A percentile compares a stretch with the other conserved stretches of the same genome.
These are phyloP conservation scores for Hylaeus anthracinus DNA, from an alignment of 1,140 invertebrate genomes.

Conservation along the genomic window DNA sequence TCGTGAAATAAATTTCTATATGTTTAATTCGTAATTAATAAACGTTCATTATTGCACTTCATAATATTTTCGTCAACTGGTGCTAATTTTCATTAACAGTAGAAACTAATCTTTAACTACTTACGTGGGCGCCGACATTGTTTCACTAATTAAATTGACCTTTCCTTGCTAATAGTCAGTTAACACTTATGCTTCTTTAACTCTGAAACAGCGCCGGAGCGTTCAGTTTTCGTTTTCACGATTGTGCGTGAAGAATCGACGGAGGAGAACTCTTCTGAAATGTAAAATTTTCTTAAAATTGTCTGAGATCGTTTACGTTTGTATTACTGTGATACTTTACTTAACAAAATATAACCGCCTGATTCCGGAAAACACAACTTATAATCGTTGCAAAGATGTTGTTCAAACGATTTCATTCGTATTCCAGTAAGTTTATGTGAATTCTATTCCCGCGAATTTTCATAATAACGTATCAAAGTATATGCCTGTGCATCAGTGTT, in stretches of 20 bases:
- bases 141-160: slow-evolving; percentile 70
- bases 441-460: slow-evolving; percentile 8
- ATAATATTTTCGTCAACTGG: neutral
- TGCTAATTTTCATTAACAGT: slow-evolving; percentile 31
- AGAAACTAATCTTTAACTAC: slow-evolving; percentile 37
- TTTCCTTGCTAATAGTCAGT: slow-evolving; percentile 60
- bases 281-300: slow-evolving; percentile 19
- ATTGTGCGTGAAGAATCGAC: slow-evolving; percentile 20
- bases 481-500: slow-evolving; percentile 63
- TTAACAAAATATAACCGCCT: neutral
- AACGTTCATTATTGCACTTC: neutral
- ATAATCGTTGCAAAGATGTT: slow-evolving; percentile 47
- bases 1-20: neutral
- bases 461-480: slow-evolving; percentile 37
- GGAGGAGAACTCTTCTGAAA: slow-evolving; percentile 8
- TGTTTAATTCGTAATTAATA: neutral
- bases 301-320: slow-evolving; percentile 12
- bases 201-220: slow-evolving; percentile 43
- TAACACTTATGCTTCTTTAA: slow-evolving; percentile 58
- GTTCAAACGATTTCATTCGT: slow-evolving; percentile 60
- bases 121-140: slow-evolving; percentile 61
- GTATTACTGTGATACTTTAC: slow-evolving; percentile 8
- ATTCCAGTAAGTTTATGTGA: slow-evolving; percentile 65
- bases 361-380: slow-evolving; percentile 3
- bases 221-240: slow-evolving; percentile 57